phyloP scores from a whole-genome alignment of 2,888 invertebrate species.

The Epinotia bilunana region DNA sequence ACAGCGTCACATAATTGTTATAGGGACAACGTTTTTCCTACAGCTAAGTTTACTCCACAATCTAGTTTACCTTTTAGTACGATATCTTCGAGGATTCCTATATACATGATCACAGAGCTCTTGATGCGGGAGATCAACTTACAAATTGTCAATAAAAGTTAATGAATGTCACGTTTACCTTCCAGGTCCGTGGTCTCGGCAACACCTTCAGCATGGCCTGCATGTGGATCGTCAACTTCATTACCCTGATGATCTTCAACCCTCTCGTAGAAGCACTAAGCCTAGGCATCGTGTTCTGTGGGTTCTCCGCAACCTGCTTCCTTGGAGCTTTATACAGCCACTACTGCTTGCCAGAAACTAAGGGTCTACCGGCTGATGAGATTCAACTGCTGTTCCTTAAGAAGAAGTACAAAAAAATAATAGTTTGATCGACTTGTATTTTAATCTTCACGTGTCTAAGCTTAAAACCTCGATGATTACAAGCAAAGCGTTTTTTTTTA shows the following conservation, averaged over 20 bases:
- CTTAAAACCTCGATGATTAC: no score
- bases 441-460: background rate
- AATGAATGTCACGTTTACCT: constrained; percentile 11
- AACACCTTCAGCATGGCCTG: constrained; percentile 64
- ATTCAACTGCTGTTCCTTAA: constrained; percentile 69
- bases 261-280: constrained; percentile 67
- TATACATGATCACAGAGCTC: no score
- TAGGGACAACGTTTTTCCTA: no score
- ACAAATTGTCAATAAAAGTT: background rate
- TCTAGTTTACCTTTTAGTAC: no score
- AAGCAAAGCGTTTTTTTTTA: no score
- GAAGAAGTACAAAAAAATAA: constrained; percentile 49
- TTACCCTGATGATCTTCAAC: constrained; percentile 69
- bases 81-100: no score
- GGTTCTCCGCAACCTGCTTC: constrained; percentile 69
- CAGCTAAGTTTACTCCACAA: no score
- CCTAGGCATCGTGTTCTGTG: constrained; percentile 70
- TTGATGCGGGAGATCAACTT: no score
- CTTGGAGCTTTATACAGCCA: constrained; percentile 66
- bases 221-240: constrained; percentile 71
- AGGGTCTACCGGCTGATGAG: constrained; percentile 70
- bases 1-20: no score
- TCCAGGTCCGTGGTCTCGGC: constrained; percentile 70
- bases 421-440: background rate
- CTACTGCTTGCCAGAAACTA: constrained; percentile 76